Conservation (phyloP, 2,797 vertebrate species). For the Meda fulgida region DNA sequence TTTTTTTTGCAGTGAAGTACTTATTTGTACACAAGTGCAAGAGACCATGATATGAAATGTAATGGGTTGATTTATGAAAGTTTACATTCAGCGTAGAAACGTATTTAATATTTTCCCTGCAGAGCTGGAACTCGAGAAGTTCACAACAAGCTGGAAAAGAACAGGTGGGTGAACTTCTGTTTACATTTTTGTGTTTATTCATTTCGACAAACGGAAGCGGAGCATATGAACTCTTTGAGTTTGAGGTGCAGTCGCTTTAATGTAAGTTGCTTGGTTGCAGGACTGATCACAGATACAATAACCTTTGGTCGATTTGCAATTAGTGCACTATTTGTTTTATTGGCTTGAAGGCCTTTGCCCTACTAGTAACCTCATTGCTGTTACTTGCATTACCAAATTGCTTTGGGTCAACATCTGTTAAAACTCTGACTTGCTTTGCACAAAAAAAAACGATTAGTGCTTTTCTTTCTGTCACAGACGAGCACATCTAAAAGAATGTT, state of each 20-base stretch:
- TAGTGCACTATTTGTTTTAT: neutral
- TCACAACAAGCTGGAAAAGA: conserved; percentile 99
- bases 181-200: neutral
- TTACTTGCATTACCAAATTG: neutral
- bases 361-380: neutral
- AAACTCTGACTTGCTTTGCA: neutral
- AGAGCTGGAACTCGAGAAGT: conserved; percentile 99
- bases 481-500: conserved; percentile 98
- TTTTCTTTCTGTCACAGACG: conserved; percentile 71
- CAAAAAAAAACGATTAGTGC: neutral
- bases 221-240: neutral
- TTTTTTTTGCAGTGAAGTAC: neutral
- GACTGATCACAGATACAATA: neutral
- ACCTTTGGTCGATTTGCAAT: neutral
- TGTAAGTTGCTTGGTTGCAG: neutral
- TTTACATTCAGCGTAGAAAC: conserved; percentile 41
- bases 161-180: conserved; percentile 85
- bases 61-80: conserved; percentile 13
- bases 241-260: neutral
- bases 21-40: neutral
- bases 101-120: conserved; percentile 70
- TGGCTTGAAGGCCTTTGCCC: neutral
- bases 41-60: neutral
- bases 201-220: neutral
- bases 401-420: conserved; percentile 21